Evolutionary conservation across 2,797 vertebrate species (phyloP), one percentile per base, ranked within the genome.

Genomic region (Bryconaethiops microstoma): DNA sequence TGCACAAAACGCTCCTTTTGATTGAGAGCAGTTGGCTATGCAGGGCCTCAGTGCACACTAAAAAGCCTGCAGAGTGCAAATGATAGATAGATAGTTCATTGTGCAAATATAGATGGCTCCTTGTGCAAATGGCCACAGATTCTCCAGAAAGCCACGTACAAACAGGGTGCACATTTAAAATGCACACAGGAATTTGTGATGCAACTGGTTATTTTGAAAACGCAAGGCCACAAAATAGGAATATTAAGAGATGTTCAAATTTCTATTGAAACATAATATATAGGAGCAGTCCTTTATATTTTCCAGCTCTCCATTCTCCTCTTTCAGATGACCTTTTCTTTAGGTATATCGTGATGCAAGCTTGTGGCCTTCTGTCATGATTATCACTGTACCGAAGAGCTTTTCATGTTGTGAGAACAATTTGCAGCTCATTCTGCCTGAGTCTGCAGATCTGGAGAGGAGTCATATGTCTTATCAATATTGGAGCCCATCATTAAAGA

Each of bases 1-100:
- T 48, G 85, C 86, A 86, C 76, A 86, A 86, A 86, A 84, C 79
- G n/a, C 79, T 75, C 40, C 68, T 80, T 76, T 81, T 84, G 81
- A 86, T 88, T 83, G 77, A 76, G 82, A 88, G 74, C 50, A 72
- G 74, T 79, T 68, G 57, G 74, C 76, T 79, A 67, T 54, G 39
- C 60, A 76, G 67, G 78, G 70, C 72, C 75, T 82, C 78, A 55
- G 81, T 80, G 82, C 60, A 79, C 73, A 52, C 59, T 79, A 81
- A 86, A 55, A 25, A 83, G 78, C 71, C 69, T 40, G 72, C 54
- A 52, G 73, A 76, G 48, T 79, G 62, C 64, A 77, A 82, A 82
- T 60, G 52, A 35, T 35, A 35, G 35, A 35, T 35, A 35, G 48
- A 76, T 72, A 78, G 65, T 67, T 80, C 60, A 78, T 19, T 83